Conservation (phyloP, 1,140 invertebrate genomes). For the Lucilia sericata region DNA sequence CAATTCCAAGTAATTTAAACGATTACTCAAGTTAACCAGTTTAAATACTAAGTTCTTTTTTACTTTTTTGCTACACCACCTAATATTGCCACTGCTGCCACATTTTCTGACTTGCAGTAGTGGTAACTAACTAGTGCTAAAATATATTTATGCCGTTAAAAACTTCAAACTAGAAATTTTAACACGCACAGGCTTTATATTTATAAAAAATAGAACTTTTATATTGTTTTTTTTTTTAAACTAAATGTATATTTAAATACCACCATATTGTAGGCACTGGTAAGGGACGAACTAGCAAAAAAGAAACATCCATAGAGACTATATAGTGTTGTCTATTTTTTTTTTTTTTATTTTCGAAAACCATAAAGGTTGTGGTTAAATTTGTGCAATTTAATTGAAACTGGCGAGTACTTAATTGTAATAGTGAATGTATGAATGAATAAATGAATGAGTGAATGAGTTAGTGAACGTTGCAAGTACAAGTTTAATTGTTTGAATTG, state of each 20-base stretch:
- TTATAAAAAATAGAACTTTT: too few relatives aligned
- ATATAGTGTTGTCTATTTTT: too few relatives aligned
- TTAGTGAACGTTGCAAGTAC: background rate
- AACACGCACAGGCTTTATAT: background rate
- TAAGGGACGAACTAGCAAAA: too few relatives aligned
- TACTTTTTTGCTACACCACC: too few relatives aligned
- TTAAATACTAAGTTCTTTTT: background rate
- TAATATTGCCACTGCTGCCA: too few relatives aligned
- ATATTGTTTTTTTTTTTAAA: background rate
- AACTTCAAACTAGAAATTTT: constrained; percentile 2
- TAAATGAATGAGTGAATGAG: too few relatives aligned
- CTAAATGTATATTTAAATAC: background rate
- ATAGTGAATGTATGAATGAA: too few relatives aligned
- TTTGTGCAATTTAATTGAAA: background rate
- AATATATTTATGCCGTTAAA: background rate
- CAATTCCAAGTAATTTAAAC: constrained; percentile 28
- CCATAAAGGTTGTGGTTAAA: background rate
- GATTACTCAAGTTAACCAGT: constrained; percentile 16
- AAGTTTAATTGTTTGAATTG: constrained; percentile 6
- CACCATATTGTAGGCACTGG: background rate
- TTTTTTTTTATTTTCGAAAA: too few relatives aligned
- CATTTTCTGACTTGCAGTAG: background rate
- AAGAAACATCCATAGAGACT: background rate
- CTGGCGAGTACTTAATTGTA: constrained; percentile 13
- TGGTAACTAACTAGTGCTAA: background rate